A percentile compares a stretch with the other conserved stretches of the same genome.
Evolutionary conservation across 2,113 vertebrate genomes (phyloP).

Genomic region (Dicentrarchus labrax): DNA sequence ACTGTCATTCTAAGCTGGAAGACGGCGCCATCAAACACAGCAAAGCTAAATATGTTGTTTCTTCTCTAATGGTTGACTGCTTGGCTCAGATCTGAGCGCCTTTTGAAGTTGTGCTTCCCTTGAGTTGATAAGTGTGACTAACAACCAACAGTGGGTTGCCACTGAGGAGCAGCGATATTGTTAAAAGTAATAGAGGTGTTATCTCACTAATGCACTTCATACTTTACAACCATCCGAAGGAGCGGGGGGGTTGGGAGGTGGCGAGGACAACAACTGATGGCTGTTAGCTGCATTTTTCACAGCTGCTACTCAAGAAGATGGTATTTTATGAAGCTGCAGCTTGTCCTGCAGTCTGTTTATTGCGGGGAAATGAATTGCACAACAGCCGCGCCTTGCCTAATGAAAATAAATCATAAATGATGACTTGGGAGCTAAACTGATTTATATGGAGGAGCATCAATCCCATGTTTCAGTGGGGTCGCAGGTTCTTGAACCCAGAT

Average conservation of each 20-base stretch:
- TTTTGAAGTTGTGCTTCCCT: slow-evolving; percentile 64
- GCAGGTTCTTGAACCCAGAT: slow-evolving; percentile 45
- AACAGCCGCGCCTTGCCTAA: slow-evolving; percentile 48
- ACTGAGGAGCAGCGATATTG: slow-evolving; percentile 55
- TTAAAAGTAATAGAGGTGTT: slow-evolving; percentile 76
- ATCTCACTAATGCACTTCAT: slow-evolving; percentile 70
- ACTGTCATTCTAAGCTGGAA: slow-evolving; percentile 55
- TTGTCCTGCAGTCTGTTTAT: slow-evolving; percentile 42
- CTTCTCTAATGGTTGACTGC: slow-evolving; percentile 59
- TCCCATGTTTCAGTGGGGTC: slow-evolving; percentile 37
- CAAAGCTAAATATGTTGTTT: slow-evolving; percentile 65
- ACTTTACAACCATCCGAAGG: slow-evolving; percentile 57
- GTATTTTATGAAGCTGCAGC: slow-evolving; percentile 53
- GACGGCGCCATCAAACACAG: slow-evolving; percentile 57
- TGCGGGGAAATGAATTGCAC: slow-evolving; percentile 54
- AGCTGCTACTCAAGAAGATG: slow-evolving; percentile 9
- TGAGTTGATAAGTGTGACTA: slow-evolving; percentile 71
- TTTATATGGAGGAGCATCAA: slow-evolving; percentile 33
- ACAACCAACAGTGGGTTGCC: slow-evolving; percentile 54
- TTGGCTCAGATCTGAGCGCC: slow-evolving; percentile 50
- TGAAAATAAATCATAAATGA: slow-evolving; percentile 65
- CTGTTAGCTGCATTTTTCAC: slow-evolving; percentile 37
- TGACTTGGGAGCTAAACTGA: slow-evolving; percentile 37
- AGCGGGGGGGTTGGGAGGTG: neutral
- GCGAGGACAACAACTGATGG: slow-evolving; percentile 34